These are phyloP conservation scores for Pantherophis vulpinus DNA, from an alignment of 2,797 vertebrate species.

Conservation along the genomic window DNA sequence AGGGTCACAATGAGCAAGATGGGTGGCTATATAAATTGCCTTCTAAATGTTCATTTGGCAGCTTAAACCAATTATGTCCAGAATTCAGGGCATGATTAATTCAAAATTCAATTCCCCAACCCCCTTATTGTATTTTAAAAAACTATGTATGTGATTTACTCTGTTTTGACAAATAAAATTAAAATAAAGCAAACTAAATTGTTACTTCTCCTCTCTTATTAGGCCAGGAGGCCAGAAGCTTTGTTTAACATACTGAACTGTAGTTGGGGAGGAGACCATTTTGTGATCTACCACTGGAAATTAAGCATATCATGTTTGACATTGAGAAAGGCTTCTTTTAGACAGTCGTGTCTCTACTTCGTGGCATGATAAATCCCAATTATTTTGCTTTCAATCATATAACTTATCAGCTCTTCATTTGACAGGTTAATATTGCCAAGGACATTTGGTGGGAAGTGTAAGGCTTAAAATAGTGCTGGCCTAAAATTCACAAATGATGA, in stretches of 20 bases:
- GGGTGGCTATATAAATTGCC: not conserved
- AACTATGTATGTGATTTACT: not conserved
- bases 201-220: not conserved
- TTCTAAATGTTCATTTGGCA: not conserved
- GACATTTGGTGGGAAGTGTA: not conserved
- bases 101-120: not conserved
- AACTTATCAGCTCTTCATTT: not conserved
- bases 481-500: not conserved
- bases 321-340: not conserved
- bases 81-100: not conserved
- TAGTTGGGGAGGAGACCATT: not conserved
- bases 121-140: not conserved
- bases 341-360: not conserved
- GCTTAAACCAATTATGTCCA: not conserved
- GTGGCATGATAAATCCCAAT: not conserved
- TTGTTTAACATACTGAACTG: too few relatives aligned
- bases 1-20: not conserved
- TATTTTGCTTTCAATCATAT: not conserved
- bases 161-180: not conserved
- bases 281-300: not conserved
- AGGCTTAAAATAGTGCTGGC: not conserved
- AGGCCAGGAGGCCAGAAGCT: not conserved
- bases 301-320: not conserved
- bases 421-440: not conserved
- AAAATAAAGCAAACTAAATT: not conserved